Evolutionary conservation across 2,797 vertebrate species (phyloP), one percentile per base, ranked within the genome.

Genomic region (Sardinella longiceps): DNA sequence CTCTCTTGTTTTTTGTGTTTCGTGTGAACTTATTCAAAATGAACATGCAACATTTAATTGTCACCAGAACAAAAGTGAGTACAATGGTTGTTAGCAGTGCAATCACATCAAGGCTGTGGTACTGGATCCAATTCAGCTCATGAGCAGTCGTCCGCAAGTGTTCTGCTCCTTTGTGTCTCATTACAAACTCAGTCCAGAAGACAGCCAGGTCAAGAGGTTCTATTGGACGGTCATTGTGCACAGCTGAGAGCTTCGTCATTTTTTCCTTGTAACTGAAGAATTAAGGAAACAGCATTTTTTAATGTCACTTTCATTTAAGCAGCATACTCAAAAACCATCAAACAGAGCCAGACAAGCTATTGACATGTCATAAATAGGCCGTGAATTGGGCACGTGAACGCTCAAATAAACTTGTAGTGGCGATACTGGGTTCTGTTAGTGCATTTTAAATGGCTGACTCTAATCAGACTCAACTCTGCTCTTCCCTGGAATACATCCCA

Each of bases 181-280:
- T 97, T 39, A 99, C 96, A 5, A 97, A 99, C 91, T 99, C 98
- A 0, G 97, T 96, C 98, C 98, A 99, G 93, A 97, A 96, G 81
- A 96, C 96, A 0, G 97, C 96, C 90, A 98, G 92, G 83, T 98
- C 97, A 90, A 99, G 70, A 0, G 97, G 97, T 60, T 95, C 87
- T 0, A 97, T 86, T 0, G 97, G 97, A 0, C 96, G 96, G 93
- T 99, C 98, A 18, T 94, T 94, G 88, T 99, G 97, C 12, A 97
- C 91, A 0, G 91, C 86, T 0, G 97, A 98, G 74, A 99, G 93
- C 77, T 58, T 89, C 87, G 90, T 86, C 80, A 98, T 95, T 83
- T 96, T 98, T 86, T 98, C 96, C 89, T 98, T 97, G 92, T 98
- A 99, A 84, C 98, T 99, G 89, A 30, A 66, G 39, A 70, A 48